Evolutionary conservation across 1,140 invertebrate genomes (phyloP), one percentile per base, ranked within the genome.

Genomic region (Pogonomyrmex californicus): DNA sequence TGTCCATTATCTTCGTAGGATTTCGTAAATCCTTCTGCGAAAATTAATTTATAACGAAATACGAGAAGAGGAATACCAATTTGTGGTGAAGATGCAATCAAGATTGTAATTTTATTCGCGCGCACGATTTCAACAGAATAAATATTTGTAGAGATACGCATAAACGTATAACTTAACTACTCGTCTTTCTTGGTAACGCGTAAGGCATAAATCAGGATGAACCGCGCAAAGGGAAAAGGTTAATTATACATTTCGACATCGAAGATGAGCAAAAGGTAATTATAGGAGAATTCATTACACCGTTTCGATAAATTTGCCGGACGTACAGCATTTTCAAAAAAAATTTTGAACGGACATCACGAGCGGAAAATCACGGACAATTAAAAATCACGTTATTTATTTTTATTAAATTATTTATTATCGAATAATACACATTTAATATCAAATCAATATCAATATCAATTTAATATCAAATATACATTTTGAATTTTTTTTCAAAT

Each of bases 31-130:
- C 51, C 49, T 44, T 56, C 54, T 3, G 38, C 56, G 68, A 86
- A 75, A 77, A 85, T 89, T 82, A 86, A 89, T 88, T 86, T 88
- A 79, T 75, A 86, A 79, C 51, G 82, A 71, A 41, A 7, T 2
- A 36, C 17, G 56, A 63, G 88, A 68, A 41, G 68, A 75, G 66
- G 68, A 89, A 47, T 58, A 62, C 47, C 17, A 51, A 9, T 83
- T 60, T 49, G 54, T 58, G 47, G 17, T n/a, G 56, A 86, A 82
- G 88, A 89, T 89, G 76, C 75, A 88, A 86, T 86, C 87, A 54
- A 54, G 33, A 77, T 36, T 63, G 79, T 89, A 89, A 89, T 36
- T 89, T 76, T 23, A 63, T 60, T 23, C 60, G 41, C 38, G 87
- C 51, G 41, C 30, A 17, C 88, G 56, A 82, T 89, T 89, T 62